Evolutionary conservation across 2,113 vertebrate species (phyloP), one percentile per base, ranked within the genome.

Genomic region (Hoplias malabaricus): DNA sequence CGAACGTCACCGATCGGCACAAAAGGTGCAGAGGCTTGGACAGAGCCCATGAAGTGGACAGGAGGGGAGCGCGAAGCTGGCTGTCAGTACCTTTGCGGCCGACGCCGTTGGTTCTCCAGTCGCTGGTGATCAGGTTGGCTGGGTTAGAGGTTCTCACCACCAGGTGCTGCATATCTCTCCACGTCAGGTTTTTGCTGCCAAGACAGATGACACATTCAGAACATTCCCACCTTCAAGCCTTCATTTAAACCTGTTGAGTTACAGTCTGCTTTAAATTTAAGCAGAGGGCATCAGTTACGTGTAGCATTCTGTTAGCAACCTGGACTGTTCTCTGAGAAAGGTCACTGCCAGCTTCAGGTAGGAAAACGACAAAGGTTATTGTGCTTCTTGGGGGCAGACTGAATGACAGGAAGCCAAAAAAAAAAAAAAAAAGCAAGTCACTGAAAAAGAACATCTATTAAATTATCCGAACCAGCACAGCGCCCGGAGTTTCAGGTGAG

Each of bases 161-260:
- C 72, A 99, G 91, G 87, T 99, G 96, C 88, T 99, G 98, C 97
- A 99, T 99, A 87, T 99, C 97, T 57, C 98, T 93, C 98, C 98
- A 99, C 0, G 97, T 98, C 84, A 99, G 92, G 87, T 98, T 98
- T 88, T 95, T 96, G 90, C 97, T 99, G 77, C 40, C 80, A 80
- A 79, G 5, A 80, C 46, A 69, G 53, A 82, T 21, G 46, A 46
- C 57, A 72, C 11, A 19, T 31, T 53, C n/a, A 65, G 7, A 40
- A 3, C 10, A 9, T 29, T 53, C 42, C n/a, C 3, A 42, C 5
- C 33, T n/a, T 3, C 48, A 10, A 50, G 23, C 25, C 40, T 36
- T 43, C 11, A 27, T 10, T 38, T 40, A 48, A 10, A 9, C 14
- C 25, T 11, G 7, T 11, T 21, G 31, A 46, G 23, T n/a, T 12